A percentile compares a stretch with the other conserved stretches of the same genome.
phyloP scores from a whole-genome alignment of 2,888 invertebrate genomes.

The Euzetes globulus region DNA sequence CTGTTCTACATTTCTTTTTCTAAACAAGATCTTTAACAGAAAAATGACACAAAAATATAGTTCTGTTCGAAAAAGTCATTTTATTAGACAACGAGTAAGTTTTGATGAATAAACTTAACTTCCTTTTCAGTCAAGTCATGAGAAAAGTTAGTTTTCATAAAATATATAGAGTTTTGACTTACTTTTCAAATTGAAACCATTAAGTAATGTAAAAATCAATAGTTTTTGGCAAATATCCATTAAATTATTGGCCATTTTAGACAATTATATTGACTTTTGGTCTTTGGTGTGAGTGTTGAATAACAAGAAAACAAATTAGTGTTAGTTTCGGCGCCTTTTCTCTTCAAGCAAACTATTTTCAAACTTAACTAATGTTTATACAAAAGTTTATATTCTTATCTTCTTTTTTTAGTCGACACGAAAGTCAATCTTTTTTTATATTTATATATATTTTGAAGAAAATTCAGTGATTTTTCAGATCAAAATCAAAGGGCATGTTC shows the following conservation, averaged over 20 bases:
- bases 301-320: not conserved
- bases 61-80: not conserved
- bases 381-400: not conserved
- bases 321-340: not conserved
- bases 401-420: not conserved
- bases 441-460: not conserved
- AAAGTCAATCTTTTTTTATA: not conserved
- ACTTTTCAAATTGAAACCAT: constrained; percentile 1
- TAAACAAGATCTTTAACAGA: not conserved
- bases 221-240: constrained; percentile 25
- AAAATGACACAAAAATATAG: not conserved
- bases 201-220: constrained; percentile 22
- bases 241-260: not conserved
- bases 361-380: constrained; percentile 13
- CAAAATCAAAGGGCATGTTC: not conserved
- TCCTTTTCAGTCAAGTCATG: not conserved
- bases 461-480: not conserved
- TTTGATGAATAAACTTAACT: not conserved
- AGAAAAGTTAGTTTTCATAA: not conserved
- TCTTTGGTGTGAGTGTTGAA: not conserved
- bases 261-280: not conserved
- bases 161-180: not conserved
- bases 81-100: not conserved
- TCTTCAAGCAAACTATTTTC: not conserved
- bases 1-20: not conserved